These are phyloP conservation scores for Penaeus indicus DNA, from an alignment of 1,140 invertebrate species.

Conservation along the genomic window DNA sequence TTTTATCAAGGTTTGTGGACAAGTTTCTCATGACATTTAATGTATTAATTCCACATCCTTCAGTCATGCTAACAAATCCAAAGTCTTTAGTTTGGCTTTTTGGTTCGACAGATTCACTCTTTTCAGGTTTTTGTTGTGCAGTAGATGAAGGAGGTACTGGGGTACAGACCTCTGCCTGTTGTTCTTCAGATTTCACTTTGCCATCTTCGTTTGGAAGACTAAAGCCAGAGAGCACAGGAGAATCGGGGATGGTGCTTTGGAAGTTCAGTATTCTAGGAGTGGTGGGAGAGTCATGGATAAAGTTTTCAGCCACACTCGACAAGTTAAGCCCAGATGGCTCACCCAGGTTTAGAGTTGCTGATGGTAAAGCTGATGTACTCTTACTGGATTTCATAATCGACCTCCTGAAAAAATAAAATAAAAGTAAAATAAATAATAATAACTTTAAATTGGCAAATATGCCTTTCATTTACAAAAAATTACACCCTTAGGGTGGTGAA, in stretches of 20 bases:
- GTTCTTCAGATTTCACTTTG: neutral
- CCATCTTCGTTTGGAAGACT: neutral
- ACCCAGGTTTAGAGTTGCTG: no score
- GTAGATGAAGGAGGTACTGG: no score
- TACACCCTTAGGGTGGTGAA: no score
- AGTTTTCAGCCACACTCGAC: neutral
- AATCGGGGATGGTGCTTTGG: neutral
- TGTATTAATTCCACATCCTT: neutral
- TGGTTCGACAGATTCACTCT: neutral
- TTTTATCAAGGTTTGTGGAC: neutral
- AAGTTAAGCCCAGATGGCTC: no score
- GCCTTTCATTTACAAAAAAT: no score
- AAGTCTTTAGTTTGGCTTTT: neutral
- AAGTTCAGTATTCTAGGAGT: no score
- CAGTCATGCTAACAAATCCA: slow-evolving; percentile 26
- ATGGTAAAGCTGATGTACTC: neutral
- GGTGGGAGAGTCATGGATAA: neutral
- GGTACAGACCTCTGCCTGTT: no score
- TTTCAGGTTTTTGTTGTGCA: no score
- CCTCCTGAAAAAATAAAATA: neutral
- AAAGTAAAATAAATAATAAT: neutral
- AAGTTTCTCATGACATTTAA: neutral
- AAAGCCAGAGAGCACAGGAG: neutral
- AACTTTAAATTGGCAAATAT: no score
- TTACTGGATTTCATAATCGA: slow-evolving; percentile 16